Evolutionary conservation across 2,888 invertebrate genomes (phyloP).

Genomic region (Patella depressa): DNA sequence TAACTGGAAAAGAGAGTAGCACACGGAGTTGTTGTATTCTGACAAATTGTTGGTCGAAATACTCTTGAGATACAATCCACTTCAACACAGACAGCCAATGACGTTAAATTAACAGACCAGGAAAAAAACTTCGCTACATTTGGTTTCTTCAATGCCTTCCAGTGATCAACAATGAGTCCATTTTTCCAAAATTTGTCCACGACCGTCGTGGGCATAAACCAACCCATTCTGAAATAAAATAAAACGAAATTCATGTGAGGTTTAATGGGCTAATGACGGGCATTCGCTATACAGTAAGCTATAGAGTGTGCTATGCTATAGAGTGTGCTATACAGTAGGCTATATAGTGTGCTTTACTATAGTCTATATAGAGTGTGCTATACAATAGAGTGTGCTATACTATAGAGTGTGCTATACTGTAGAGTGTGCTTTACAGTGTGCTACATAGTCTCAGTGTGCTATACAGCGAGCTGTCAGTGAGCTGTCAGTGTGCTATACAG

Average conservation of each 20-base stretch:
- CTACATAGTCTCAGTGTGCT: too few species aligned
- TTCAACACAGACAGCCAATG: constrained; percentile 70
- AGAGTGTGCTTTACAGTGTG: too few species aligned
- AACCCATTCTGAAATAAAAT: constrained; percentile 66
- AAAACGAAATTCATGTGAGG: background rate
- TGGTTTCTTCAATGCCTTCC: constrained; percentile 75
- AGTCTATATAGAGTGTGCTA: too few species aligned
- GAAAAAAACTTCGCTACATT: constrained; percentile 73
- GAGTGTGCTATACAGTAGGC: too few species aligned
- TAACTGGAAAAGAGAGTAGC: constrained; percentile 72
- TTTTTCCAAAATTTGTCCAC: constrained; percentile 62
- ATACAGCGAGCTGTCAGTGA: too few species aligned
- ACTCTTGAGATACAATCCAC: constrained; percentile 75
- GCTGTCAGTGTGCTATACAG: too few species aligned
- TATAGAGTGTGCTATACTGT: too few species aligned
- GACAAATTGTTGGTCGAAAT: constrained; percentile 70
- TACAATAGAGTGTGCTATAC: too few species aligned
- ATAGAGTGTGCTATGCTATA: too few species aligned
- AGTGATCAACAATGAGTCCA: constrained; percentile 72
- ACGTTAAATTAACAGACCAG: constrained; percentile 43
- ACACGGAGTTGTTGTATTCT: constrained; percentile 56
- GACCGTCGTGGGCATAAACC: constrained; percentile 68
- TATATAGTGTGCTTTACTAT: too few species aligned
- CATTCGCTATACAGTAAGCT: too few species aligned
- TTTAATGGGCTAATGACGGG: too few species aligned